Base-by-base conservation (phyloP, 2,888 invertebrate species). In the Apamea epomidion region DNA sequence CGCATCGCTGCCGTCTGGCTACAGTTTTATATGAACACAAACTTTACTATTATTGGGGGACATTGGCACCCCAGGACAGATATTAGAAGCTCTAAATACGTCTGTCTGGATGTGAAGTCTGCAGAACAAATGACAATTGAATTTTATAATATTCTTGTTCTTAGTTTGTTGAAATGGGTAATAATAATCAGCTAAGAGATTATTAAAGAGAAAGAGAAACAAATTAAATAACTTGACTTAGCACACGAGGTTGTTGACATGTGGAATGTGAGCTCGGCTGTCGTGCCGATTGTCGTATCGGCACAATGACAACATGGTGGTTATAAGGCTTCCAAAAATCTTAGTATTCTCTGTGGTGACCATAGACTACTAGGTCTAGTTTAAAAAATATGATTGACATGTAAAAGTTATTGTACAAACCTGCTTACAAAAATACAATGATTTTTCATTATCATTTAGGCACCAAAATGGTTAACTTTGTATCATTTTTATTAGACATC, bases 31-130 rank as follows among this genome's bases (percentile, higher is more conserved):
- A 42, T 18, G 18, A 48, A 65, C 32, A 69, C 58, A 54, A 64
- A 73, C 65, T 68, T 37, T 68, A 45, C 1, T 42, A 6, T 32
- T 29, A 48, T 37, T 64, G 10, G 29, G 42, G 45, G 64, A 68
- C 74, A 74, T 74, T 74, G 74, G 2, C 80, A 48, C 67, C 54
- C 65, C 45, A 32, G 37, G 10, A 58, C n/a, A 42, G 67, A 51
- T 64, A 48, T 80, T 18, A 58, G 32, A 60, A 74, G 37, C 58
- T 58, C 32, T 42, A 21, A 21, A 42, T 48, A 25, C 3, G 16
- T 42, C 16, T 70, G 83, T 80, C 84, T 80, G 80, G 70, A 16
- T 60, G 42, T 16, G 16, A 65, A 67, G 45, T 48, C 84, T 71
- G 74, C 10, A 45, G n/a, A 18, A 32, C 10, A 21, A 80, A 74